Evolutionary conservation across 2,888 invertebrate genomes (phyloP).

Genomic region (Salticus scenicus): DNA sequence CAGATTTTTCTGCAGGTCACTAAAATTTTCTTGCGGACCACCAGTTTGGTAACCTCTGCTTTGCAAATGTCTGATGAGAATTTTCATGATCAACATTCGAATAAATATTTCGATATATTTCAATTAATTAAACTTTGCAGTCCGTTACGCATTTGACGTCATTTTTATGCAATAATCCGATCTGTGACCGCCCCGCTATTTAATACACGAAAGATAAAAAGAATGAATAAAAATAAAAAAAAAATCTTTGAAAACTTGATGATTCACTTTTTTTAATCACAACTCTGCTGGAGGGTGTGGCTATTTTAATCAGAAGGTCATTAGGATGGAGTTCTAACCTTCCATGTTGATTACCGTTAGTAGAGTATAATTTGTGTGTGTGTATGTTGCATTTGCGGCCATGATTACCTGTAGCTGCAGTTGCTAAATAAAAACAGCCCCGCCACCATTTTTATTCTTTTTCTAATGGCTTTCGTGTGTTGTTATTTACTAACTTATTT

Average conservation of each 20-base stretch:
- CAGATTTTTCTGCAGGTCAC: too few relatives aligned
- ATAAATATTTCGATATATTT: too few relatives aligned
- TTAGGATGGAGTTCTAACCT: not conserved
- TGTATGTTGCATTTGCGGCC: not conserved
- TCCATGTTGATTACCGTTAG: slow-evolving; percentile 3
- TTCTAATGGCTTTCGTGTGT: too few relatives aligned
- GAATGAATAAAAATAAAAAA: too few relatives aligned
- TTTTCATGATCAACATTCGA: too few relatives aligned
- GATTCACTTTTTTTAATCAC: slow-evolving; percentile 12
- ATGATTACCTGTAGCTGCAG: not conserved
- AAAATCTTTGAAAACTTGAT: too few relatives aligned
- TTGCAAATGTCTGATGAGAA: too few relatives aligned
- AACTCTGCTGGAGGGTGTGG: slow-evolving; percentile 5
- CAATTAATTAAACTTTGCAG: too few relatives aligned
- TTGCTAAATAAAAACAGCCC: not conserved
- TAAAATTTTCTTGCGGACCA: too few relatives aligned
- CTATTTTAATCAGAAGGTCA: slow-evolving; percentile 21
- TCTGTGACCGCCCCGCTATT: not conserved
- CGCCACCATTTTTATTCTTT: not conserved
- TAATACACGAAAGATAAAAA: not conserved
- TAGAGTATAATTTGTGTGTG: not conserved
- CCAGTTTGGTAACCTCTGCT: too few relatives aligned
- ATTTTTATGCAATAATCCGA: not conserved
- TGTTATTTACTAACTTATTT: too few relatives aligned
- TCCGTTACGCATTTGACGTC: not conserved